Conservation (phyloP, 2,113 vertebrate genomes). For the Cebidichthys violaceus region DNA sequence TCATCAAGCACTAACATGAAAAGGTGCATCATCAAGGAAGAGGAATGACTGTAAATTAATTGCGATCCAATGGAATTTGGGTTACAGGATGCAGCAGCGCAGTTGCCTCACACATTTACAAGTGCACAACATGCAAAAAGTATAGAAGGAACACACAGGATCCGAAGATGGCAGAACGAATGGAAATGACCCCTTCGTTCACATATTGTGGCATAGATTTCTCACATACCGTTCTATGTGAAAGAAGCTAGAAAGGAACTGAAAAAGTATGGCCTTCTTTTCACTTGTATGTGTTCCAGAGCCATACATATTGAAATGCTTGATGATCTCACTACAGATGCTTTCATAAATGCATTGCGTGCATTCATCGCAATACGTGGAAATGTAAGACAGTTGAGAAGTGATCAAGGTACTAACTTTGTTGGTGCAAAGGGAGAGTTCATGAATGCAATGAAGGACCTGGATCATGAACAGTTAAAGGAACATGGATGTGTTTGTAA, state of each 20-base stretch:
- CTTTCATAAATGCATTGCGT: conserved; percentile 4
- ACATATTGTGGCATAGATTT: no score
- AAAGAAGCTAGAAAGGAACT: no score
- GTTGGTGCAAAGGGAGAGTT: background rate
- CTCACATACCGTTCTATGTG: no score
- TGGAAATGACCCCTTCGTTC: no score
- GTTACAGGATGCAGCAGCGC: background rate
- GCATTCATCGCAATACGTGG: background rate
- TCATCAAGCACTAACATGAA: no score
- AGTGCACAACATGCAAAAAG: conserved; percentile 3
- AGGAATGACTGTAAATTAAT: no score
- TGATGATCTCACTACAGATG: no score
- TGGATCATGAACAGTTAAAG: background rate
- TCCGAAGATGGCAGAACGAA: background rate
- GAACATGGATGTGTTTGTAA: background rate
- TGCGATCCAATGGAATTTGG: background rate
- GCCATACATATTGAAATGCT: no score
- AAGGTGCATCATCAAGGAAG: no score
- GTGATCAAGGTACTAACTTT: background rate
- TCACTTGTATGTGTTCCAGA: no score
- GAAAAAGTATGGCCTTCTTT: no score
- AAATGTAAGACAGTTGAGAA: background rate
- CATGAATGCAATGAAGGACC: background rate
- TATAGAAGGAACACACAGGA: conserved; percentile 2
- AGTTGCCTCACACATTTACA: conserved; percentile 20